Evolutionary conservation across 2,113 vertebrate genomes (phyloP).

Genomic region (Lethenteron camtschaticum): DNA sequence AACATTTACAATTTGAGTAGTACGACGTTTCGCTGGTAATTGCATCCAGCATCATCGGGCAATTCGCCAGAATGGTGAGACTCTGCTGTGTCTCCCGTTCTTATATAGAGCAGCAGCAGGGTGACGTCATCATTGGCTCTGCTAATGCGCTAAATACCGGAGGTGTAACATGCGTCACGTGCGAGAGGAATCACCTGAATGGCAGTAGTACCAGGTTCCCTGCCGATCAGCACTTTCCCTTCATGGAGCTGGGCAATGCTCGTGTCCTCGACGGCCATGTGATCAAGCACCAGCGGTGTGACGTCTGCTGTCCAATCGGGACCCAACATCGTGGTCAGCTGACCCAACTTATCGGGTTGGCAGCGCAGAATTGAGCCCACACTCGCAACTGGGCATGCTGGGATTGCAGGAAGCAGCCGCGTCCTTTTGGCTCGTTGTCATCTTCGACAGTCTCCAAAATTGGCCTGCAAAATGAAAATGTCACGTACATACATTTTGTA

Average conservation of each 20-base stretch:
- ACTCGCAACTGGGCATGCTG: conserved; percentile 68
- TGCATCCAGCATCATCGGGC: too few relatives aligned
- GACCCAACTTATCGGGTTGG: conserved; percentile 55
- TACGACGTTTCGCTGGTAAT: too few relatives aligned
- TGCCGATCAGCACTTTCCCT: conserved; percentile 50
- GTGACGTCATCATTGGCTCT: too few relatives aligned
- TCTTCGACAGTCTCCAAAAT: conserved; percentile 22
- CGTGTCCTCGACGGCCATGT: conserved; percentile 55
- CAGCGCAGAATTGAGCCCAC: conserved; percentile 94
- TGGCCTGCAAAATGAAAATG: too few relatives aligned
- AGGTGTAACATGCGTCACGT: background rate
- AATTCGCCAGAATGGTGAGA: too few relatives aligned
- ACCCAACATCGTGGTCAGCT: conserved; percentile 93
- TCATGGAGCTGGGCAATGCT: conserved; percentile 69
- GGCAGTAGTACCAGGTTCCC: conserved; percentile 54
- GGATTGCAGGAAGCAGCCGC: conserved; percentile 83
- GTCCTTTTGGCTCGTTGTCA: conserved; percentile 42
- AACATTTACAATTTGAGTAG: too few relatives aligned
- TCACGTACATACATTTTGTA: too few relatives aligned
- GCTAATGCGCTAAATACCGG: background rate
- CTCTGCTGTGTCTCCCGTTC: too few relatives aligned
- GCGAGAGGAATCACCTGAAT: conserved; percentile 43
- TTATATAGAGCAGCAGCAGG: too few relatives aligned
- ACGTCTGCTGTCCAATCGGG: conserved; percentile 94
- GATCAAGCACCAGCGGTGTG: conserved; percentile 79